Conservation (phyloP, 1,140 invertebrate genomes). For the Halesus radiatus region DNA sequence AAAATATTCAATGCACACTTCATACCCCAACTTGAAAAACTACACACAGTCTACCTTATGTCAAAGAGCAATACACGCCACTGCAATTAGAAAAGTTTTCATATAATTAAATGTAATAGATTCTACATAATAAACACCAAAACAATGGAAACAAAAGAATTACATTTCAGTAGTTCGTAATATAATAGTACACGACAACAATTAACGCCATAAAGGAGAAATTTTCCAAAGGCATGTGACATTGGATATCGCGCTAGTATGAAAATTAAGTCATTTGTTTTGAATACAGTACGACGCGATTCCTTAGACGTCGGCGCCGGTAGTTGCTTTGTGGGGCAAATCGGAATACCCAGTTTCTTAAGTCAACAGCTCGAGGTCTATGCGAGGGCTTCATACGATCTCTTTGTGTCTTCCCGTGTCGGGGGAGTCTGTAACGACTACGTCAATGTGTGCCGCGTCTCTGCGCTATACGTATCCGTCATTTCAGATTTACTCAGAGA, state of each 20-base stretch:
- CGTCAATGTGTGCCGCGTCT: background rate
- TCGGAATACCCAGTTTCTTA: slow-evolving; percentile 13
- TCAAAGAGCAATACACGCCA: too few species aligned
- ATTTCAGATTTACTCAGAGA: too few species aligned
- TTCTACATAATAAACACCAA: too few species aligned
- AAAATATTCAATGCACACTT: too few species aligned
- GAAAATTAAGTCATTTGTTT: slow-evolving; percentile 21
- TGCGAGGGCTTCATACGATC: background rate
- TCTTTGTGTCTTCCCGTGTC: slow-evolving; percentile 12
- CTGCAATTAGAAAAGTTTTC: too few species aligned
- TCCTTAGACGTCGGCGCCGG: background rate
- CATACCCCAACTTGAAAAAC: too few species aligned
- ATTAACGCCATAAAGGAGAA: background rate
- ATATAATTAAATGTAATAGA: too few species aligned
- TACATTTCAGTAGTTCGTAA: too few species aligned
- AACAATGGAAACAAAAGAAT: too few species aligned
- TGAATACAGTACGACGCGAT: background rate
- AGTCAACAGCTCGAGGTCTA: slow-evolving; percentile 6
- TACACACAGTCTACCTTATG: too few species aligned
- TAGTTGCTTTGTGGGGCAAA: slow-evolving; percentile 4
- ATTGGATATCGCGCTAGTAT: background rate
- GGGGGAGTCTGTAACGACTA: background rate
- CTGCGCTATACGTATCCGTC: background rate
- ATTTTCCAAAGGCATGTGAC: background rate
- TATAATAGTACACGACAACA: too few species aligned